Percentiles rank a stretch among this genome's conserved stretches.
phyloP scores from a whole-genome alignment of 2,797 vertebrate genomes.

The Hapalemur alaotrensis region DNA sequence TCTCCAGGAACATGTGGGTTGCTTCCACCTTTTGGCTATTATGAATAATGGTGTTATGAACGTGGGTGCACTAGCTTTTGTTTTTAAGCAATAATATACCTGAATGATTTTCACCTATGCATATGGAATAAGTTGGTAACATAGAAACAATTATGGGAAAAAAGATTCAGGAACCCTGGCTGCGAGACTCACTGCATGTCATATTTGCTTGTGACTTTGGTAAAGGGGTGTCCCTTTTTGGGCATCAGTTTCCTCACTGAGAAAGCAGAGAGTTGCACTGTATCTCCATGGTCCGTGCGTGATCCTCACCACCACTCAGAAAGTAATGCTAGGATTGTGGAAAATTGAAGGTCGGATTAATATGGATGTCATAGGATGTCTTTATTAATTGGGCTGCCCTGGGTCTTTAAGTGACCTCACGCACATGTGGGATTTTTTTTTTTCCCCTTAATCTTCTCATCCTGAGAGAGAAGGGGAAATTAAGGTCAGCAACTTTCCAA shows the following conservation, averaged over 20 bases:
- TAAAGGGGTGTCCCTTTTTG: background rate
- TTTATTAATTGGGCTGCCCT: background rate
- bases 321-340: background rate
- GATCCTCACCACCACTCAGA: background rate
- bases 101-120: background rate
- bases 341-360: background rate
- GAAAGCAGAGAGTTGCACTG: background rate
- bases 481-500: conserved; percentile 38
- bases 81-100: background rate
- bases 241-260: background rate
- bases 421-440: background rate
- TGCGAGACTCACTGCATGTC: background rate
- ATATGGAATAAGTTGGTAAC: background rate
- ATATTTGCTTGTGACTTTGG: background rate
- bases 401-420: background rate
- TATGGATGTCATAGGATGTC: background rate
- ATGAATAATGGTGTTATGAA: background rate
- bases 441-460: background rate
- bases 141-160: background rate
- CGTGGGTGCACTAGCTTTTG: background rate
- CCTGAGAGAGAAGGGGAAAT: conserved; percentile 33
- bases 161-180: background rate
- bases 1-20: background rate
- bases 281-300: fast-evolving
- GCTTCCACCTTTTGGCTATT: background rate